Base-by-base conservation (phyloP, 2,797 vertebrate species). In the Amblyopsis hoosieri region DNA sequence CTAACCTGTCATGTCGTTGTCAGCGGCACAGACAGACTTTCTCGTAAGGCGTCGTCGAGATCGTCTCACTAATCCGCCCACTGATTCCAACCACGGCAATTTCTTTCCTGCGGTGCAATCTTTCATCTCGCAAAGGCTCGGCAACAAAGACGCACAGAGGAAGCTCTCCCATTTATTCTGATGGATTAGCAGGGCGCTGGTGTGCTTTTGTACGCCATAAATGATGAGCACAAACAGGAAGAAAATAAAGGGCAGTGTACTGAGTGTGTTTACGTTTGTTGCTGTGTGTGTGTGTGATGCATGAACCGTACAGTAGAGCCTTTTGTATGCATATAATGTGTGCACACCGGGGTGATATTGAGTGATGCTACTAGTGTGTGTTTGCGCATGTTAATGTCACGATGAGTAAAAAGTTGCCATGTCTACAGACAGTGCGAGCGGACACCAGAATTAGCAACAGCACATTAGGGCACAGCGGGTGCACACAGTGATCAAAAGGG, bases 61-160 rank as follows among this genome's bases (percentile, higher is more conserved):
- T 84, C 23, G 23, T 23, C 76, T 79, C 55, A 63, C 83, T 90
- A 87, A 91, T 90, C 88, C 84, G 70, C 23, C 73, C 73, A 78
- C 72, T 67, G 76, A 81, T 75, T 86, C 78, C 75, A 67, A 75
- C 82, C 86, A 80, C 74, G 75, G 57, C 82, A 70, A 9, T 37
- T 80, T 83, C 79, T 54, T 72, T 81, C 75, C 75, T 66, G 71
- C 76, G 74, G 80, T 60, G 72, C 64, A 81, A 81, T 37, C 76
- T 87, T 82, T 69, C 74, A 79, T 84, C 70, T 67, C 74, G 67
- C 54, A 47, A 71, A 67, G 78, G 77, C 72, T 64, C 85, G 83
- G 87, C 87, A 82, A 75, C 79, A 80, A 80, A 71, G 65, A 74
- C 55, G 31, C 9, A 31, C 12, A 51, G 73, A 49, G 51, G 62